Base-by-base conservation (phyloP, 1,140 invertebrate species). In the Phortica variegata region DNA sequence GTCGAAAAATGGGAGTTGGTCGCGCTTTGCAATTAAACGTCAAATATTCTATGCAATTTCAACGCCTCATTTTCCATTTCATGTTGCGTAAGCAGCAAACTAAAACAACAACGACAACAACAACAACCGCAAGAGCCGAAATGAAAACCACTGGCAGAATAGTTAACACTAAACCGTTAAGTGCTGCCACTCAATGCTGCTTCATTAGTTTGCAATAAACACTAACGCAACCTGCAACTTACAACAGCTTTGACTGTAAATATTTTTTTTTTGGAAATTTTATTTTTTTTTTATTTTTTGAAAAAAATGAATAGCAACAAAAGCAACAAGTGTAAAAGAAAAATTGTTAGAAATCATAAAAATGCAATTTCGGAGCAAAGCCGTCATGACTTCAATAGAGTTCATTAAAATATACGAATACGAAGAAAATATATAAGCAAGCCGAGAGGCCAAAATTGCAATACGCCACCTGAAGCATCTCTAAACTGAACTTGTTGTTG, bases 201-300 rank as follows among this genome's bases (percentile, higher is more conserved):
- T 66, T 66, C 59, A 66, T 66, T 66, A 66, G 63, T 63, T 66
- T 66, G 62, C 68, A 66, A 66, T 66, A 66, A 66, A 66, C 62
- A 63, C 62, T 59, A n/a, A n/a, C n/a, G n/a, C n/a, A n/a, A n/a
- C n/a, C n/a, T n/a, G n/a, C n/a, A n/a, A n/a, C n/a, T n/a, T n/a
- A n/a, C n/a, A n/a, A n/a, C n/a, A n/a, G n/a, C n/a, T n/a, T n/a
- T n/a, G n/a, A n/a, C n/a, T n/a, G n/a, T n/a, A n/a, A n/a, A n/a
- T n/a, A n/a, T n/a, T n/a, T n/a, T n/a, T n/a, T n/a, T n/a, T n/a
- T n/a, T n/a, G n/a, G n/a, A n/a, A n/a, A n/a, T n/a, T n/a, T n/a
- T n/a, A n/a, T n/a, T n/a, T n/a, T n/a, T n/a, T n/a, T n/a, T n/a
- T n/a, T n/a, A n/a, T n/a, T n/a, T n/a, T n/a, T n/a, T n/a, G n/a